These are phyloP conservation scores for Phyllostomus hastatus DNA, from an alignment of 2,113 vertebrate species.

Conservation along the genomic window DNA sequence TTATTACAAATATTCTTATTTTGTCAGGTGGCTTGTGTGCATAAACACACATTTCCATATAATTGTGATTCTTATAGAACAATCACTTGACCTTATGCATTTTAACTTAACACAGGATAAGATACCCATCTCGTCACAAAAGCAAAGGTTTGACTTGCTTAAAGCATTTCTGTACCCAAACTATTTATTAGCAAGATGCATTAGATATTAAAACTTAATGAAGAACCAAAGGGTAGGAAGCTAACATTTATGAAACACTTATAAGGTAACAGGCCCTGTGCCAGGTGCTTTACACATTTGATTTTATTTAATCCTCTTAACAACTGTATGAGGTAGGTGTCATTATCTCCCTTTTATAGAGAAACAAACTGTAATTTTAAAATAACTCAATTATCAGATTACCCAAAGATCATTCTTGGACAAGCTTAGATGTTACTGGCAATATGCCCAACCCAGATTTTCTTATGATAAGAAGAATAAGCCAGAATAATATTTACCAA, in stretches of 20 bases:
- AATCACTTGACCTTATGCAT: not conserved
- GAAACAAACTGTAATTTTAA: constrained; percentile 52
- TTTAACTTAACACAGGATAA: not conserved
- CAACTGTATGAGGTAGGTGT: not conserved
- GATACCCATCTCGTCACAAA: not conserved
- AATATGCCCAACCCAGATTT: not conserved
- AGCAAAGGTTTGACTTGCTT: not conserved
- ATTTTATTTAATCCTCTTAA: constrained; percentile 21
- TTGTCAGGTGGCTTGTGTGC: not conserved
- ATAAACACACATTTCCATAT: not conserved
- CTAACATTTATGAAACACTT: not conserved
- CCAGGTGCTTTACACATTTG: not conserved
- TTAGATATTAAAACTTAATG: constrained; percentile 9
- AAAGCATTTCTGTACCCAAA: constrained; percentile 30
- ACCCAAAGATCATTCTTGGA: constrained; percentile 15
- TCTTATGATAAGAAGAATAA: constrained; percentile 10
- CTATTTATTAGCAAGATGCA: constrained; percentile 22
- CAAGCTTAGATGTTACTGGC: constrained; percentile 6
- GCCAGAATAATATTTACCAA: constrained; percentile 7
- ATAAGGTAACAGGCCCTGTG: not conserved
- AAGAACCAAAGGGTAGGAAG: not conserved
- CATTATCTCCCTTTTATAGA: constrained; percentile 12
- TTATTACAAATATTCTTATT: constrained; percentile 20
- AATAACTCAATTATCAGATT: constrained; percentile 43
- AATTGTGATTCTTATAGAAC: not conserved